Evolutionary conservation across 2,113 vertebrate genomes (phyloP), one percentile per base, ranked within the genome.

Genomic region (Semnornis frantzii): DNA sequence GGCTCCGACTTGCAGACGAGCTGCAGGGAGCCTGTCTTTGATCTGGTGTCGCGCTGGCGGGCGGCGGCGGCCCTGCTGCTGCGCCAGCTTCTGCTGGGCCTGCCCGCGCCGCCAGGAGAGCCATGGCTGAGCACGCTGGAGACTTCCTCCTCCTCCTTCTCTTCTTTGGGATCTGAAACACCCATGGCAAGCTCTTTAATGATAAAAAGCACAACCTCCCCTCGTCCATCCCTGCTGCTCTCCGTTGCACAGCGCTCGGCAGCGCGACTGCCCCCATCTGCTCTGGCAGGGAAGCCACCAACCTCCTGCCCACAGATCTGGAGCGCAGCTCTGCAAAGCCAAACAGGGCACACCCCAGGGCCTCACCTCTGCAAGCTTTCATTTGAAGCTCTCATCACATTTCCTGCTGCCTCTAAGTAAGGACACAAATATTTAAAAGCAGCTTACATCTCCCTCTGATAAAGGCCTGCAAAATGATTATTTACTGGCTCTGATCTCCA

Each of bases 1-100:
- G 98, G 99, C 96, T 99, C 99, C 0, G 98, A 98, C 94, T 99
- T 99, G 97, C 98, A 99, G 92, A 98, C 87, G 20, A 98, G 97
- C 95, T 97, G 89, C 97, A 98, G 91, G 23, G 96, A 90, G 82
- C 96, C 87, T 25, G 97, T 94, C 97, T 97, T 97, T 82, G 97
- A 85, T 15, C 98, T 79, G 84, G 97, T 97, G 39, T 98, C 97
- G 6, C 95, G 96, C 71, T 97, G 97, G 57, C 97, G 97, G 85
- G 97, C 94, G 12, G 69, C 8, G 2, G 96, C 28, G 1, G 96
- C 83, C 81, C 97, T 97, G 91, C 97, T 98, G 72, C 97, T 98
- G 78, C 97, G 98, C 97, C 98, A 98, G 94, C 97, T 95, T 8
- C 97, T 92, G 82, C 95, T 78, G 17, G 97, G 90, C 85, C 96